A percentile compares a stretch with the other conserved stretches of the same genome.
These are phyloP conservation scores for Pammene aurita DNA, from an alignment of 2,888 invertebrate species.

Conservation along the genomic window DNA sequence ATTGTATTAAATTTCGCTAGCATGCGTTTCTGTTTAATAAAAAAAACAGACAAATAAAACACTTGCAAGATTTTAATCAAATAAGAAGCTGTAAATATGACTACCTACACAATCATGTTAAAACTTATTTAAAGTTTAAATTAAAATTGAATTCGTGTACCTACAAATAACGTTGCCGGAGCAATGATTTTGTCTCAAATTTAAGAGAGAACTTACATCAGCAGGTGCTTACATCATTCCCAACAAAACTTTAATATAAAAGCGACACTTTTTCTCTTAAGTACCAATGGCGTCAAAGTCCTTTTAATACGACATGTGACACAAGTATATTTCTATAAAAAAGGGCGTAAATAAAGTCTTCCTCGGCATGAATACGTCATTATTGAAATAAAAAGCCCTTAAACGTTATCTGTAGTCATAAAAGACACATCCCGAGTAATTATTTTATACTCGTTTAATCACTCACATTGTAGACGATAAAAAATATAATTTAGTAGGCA, in stretches of 20 bases:
- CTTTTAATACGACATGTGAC: neutral
- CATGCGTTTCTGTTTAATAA: too few species aligned
- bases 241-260: neutral
- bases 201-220: neutral
- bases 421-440: slow-evolving; percentile 25
- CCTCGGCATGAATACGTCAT: neutral
- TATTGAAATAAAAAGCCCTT: neutral
- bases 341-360: neutral
- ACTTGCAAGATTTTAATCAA: neutral
- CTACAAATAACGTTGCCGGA: too few species aligned
- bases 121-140: neutral
- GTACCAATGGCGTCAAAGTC: neutral
- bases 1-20: too few species aligned
- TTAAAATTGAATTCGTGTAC: neutral
- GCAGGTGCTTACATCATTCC: neutral
- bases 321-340: neutral
- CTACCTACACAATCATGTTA: neutral
- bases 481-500: slow-evolving; percentile 26
- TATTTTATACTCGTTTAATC: slow-evolving; percentile 29
- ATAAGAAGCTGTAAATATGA: neutral
- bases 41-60: too few species aligned
- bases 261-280: neutral
- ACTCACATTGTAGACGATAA: slow-evolving; percentile 21
- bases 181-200: neutral
- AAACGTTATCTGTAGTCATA: slow-evolving; percentile 14